Base-by-base conservation (phyloP, 2,888 invertebrate genomes). In the Spisula solida region DNA sequence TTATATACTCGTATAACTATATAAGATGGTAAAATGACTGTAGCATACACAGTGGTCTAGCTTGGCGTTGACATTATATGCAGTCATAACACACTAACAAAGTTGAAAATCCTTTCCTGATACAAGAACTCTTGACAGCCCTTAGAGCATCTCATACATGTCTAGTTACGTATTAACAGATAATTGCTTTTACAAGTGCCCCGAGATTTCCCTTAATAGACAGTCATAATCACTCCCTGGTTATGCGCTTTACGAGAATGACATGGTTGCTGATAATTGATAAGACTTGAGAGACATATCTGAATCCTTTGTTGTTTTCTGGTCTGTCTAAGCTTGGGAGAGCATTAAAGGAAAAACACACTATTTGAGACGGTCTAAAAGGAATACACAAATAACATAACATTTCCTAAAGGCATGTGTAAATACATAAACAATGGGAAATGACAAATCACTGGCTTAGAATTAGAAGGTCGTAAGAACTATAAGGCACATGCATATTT, bases 151-250 rank as follows among this genome's bases (percentile, higher is more conserved):
- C 75, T 31, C 18, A 31, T 31, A 34, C 75, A 75, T 31, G 75
- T 75, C 34, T 34, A 34, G 34, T 31, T 34, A 34, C 75, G 18
- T 34, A 75, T 80, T 80, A 80, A 12, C 25, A 47, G 80, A 47
- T 80, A 80, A 80, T 80, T 80, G 80, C 80, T 47, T 80, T 80
- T 80, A 80, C 80, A 80, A 80, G 80, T 80, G 80, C 25, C 25
- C n/a, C 18, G 75, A 75, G 34, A 75, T 31, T 34, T 75, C 34
- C 75, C 31, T 18, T 75, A 75, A 75, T 75, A 34, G 75, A 75
- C 34, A 75, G 31, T 75, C 29, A 34, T 5, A 25, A 34, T 75
- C 75, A 75, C 75, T 75, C 75, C 29, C 60, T 66, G n/a, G 25
- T 66, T 66, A 66, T 66, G 60, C n/a, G 60, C 60, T 66, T 66